A percentile compares a stretch with the other conserved stretches of the same genome.
Evolutionary conservation across 2,888 invertebrate species (phyloP).

Genomic region (Spodoptera littoralis): DNA sequence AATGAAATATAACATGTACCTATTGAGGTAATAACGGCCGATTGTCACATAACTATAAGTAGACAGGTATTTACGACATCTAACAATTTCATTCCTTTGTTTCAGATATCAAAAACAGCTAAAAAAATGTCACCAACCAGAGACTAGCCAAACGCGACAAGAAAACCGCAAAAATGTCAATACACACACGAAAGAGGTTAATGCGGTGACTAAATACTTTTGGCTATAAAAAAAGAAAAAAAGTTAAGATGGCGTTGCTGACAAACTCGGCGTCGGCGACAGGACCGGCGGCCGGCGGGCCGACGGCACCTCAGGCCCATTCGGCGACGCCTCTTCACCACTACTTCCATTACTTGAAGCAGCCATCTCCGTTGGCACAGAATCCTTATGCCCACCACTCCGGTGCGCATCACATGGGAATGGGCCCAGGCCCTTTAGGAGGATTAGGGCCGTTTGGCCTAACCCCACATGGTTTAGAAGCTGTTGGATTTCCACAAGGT

Average conservation of each 20-base stretch:
- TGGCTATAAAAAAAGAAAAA: slow-evolving; percentile 50
- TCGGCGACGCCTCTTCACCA: slow-evolving; percentile 88
- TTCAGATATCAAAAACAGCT: slow-evolving; percentile 40
- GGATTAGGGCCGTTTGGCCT: slow-evolving; percentile 85
- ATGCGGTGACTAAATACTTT: slow-evolving; percentile 78
- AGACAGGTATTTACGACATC: no score
- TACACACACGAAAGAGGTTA: slow-evolving; percentile 74
- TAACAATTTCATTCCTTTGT: slow-evolving; percentile 32
- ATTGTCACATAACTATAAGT: no score
- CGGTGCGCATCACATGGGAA: slow-evolving; percentile 87
- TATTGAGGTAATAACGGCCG: not conserved
- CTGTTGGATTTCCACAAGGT: slow-evolving; percentile 88
- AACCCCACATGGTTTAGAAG: slow-evolving; percentile 84
- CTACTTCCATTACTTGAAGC: slow-evolving; percentile 89
- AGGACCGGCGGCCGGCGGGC: slow-evolving; percentile 78
- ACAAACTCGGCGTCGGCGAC: slow-evolving; percentile 80
- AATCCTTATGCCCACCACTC: slow-evolving; percentile 85
- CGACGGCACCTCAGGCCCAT: slow-evolving; percentile 82
- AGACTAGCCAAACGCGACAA: slow-evolving; percentile 52
- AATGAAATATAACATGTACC: not conserved
- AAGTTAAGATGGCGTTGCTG: slow-evolving; percentile 80
- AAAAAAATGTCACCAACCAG: slow-evolving; percentile 43
- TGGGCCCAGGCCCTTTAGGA: slow-evolving; percentile 86
- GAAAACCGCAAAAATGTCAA: slow-evolving; percentile 65
- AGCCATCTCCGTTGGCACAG: slow-evolving; percentile 85